Percentiles rank a stretch among this genome's conserved stretches.
phyloP scores from a whole-genome alignment of 2,797 vertebrate species.

The Numenius phaeopus region DNA sequence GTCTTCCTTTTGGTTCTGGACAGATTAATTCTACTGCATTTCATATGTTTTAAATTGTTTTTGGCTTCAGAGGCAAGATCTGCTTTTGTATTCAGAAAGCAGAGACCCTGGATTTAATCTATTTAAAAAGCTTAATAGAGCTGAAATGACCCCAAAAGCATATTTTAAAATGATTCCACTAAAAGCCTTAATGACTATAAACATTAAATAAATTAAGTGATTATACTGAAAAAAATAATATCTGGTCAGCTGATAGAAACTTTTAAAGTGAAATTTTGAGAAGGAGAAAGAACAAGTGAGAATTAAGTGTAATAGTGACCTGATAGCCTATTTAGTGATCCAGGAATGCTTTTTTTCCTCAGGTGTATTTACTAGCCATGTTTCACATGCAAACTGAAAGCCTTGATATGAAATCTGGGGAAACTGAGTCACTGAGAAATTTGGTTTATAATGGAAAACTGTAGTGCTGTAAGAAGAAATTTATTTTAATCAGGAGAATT shows the following conservation, averaged over 20 bases:
- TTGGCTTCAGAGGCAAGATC: slow-evolving; percentile 47
- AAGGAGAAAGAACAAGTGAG: not conserved
- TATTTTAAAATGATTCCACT: slow-evolving; percentile 32
- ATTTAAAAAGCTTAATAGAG: slow-evolving; percentile 60
- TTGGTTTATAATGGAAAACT: not conserved
- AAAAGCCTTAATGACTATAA: slow-evolving; percentile 50
- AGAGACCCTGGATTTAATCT: slow-evolving; percentile 30
- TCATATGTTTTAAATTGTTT: slow-evolving; percentile 72
- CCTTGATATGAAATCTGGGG: not conserved
- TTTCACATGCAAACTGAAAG: not conserved
- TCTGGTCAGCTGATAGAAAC: not conserved
- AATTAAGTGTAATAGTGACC: not conserved
- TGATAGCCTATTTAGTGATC: not conserved
- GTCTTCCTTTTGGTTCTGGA: slow-evolving; percentile 70
- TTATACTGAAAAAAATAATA: not conserved
- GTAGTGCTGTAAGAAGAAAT: not conserved
- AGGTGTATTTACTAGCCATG: not conserved
- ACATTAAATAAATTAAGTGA: slow-evolving; percentile 47
- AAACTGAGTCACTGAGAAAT: not conserved
- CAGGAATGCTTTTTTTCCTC: not conserved
- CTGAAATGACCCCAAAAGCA: slow-evolving; percentile 1
- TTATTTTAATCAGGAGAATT: not conserved
- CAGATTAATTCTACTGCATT: slow-evolving; percentile 69
- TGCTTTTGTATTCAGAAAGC: slow-evolving; percentile 53
- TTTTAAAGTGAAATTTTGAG: slow-evolving; percentile 5